These are phyloP conservation scores for Stramonita haemastoma DNA, from an alignment of 2,888 invertebrate species.

Conservation along the genomic window DNA sequence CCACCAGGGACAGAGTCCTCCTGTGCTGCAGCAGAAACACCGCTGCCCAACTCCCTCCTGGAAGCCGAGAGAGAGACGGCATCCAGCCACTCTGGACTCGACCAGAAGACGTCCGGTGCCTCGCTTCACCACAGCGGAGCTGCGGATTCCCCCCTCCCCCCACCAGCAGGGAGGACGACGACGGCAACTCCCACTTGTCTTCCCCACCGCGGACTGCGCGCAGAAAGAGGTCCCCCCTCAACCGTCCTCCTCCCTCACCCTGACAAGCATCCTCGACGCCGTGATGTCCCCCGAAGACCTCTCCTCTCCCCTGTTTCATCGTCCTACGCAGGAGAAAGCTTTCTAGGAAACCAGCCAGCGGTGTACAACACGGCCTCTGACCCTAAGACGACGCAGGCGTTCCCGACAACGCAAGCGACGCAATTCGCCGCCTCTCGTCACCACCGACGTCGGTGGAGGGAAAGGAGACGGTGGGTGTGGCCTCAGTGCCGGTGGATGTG, in stretches of 20 bases:
- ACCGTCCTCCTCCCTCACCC: neutral
- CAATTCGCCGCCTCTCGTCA: neutral
- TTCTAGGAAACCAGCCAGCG: neutral
- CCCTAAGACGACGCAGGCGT: neutral
- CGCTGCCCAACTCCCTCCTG: neutral
- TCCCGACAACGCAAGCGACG: neutral
- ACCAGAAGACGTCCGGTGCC: neutral
- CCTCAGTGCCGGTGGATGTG: neutral
- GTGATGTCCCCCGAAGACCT: neutral
- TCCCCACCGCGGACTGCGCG: neutral
- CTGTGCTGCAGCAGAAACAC: neutral
- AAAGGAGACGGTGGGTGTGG: neutral
- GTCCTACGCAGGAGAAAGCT: neutral
- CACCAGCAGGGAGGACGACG: neutral
- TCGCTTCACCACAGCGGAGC: neutral
- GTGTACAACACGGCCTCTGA: neutral
- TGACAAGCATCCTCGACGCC: neutral
- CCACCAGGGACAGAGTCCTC: neutral
- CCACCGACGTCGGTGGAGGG: neutral
- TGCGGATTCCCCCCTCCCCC: neutral
- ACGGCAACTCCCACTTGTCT: conserved; percentile 12
- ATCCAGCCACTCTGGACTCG: neutral
- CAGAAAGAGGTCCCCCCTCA: neutral
- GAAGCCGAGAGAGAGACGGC: neutral
- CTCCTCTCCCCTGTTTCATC: neutral